These are phyloP conservation scores for Halichoerus grypus DNA, from an alignment of 2,113 vertebrate species.

Conservation along the genomic window DNA sequence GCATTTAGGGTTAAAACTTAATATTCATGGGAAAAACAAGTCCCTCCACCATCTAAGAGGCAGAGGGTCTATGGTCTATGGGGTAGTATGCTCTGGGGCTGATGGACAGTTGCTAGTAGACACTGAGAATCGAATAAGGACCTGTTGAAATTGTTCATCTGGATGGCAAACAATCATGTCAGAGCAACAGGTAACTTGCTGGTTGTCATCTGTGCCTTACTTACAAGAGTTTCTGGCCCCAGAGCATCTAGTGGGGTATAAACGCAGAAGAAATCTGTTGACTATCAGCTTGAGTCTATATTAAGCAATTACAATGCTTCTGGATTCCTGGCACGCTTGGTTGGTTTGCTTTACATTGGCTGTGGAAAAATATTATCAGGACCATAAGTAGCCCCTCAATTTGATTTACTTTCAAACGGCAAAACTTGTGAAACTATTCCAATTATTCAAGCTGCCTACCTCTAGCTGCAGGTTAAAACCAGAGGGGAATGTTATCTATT, in stretches of 20 bases:
- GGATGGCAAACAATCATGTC: not conserved
- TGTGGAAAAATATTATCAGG: not conserved
- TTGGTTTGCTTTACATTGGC: constrained; percentile 1
- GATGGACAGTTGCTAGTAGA: not conserved
- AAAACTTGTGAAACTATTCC: not conserved
- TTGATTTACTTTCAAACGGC: not conserved
- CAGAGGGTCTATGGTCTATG: not conserved
- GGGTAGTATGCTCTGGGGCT: not conserved
- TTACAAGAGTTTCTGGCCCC: not conserved
- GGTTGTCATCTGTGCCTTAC: not conserved
- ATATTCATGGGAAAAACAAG: not conserved
- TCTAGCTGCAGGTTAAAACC: not conserved
- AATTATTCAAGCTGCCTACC: not conserved
- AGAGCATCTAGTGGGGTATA: not conserved
- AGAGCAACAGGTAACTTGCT: not conserved
- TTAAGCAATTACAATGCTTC: not conserved
- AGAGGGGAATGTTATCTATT: not conserved
- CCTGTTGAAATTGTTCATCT: not conserved
- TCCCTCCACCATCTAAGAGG: not conserved
- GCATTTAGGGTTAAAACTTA: not conserved
- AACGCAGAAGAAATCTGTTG: not conserved
- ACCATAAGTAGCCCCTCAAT: not conserved
- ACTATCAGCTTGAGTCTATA: not conserved
- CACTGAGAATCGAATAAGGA: not conserved
- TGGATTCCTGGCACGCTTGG: not conserved